Percentiles rank a stretch among this genome's conserved stretches.
phyloP scores from a whole-genome alignment of 2,888 invertebrate species.

The Lepetodrilus schrolli region DNA sequence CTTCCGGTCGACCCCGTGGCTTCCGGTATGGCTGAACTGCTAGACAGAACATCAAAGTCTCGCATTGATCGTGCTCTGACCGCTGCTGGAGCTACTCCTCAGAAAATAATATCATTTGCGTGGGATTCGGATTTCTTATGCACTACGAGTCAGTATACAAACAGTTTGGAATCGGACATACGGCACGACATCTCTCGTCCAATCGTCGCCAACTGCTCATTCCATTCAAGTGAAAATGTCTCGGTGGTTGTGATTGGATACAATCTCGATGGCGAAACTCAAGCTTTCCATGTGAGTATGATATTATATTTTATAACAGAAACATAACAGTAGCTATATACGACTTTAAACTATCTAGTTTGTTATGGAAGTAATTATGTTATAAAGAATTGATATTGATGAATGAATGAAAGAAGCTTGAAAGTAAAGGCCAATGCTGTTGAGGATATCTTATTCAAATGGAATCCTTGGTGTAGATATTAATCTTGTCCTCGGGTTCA shows the following conservation, averaged over 20 bases:
- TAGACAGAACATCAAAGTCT: constrained; percentile 48
- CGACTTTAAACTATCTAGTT: too few relatives aligned
- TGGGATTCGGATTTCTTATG: constrained; percentile 67
- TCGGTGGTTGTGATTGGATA: constrained; percentile 66
- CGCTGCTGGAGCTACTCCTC: constrained; percentile 50
- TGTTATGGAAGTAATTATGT: too few relatives aligned
- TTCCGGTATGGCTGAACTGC: constrained; percentile 52
- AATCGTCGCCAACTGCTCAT: constrained; percentile 61
- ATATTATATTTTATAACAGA: too few relatives aligned
- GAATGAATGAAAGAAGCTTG: too few relatives aligned
- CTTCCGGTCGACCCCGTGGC: constrained; percentile 52
- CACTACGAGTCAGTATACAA: constrained; percentile 41
- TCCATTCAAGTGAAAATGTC: constrained; percentile 57
- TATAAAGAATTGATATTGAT: too few relatives aligned
- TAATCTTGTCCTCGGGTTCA: too few relatives aligned
- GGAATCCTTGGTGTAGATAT: too few relatives aligned
- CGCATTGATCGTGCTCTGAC: constrained; percentile 59
- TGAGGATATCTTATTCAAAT: too few relatives aligned
- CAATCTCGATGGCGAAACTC: constrained; percentile 53
- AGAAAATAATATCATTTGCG: constrained; percentile 59
- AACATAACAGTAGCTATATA: too few relatives aligned
- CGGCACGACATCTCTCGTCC: constrained; percentile 46
- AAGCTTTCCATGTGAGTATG: constrained; percentile 54
- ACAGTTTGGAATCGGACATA: constrained; percentile 50
- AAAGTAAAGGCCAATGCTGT: too few relatives aligned